Conservation (phyloP, 2,113 vertebrate species). For the Sigmodon hispidus region DNA sequence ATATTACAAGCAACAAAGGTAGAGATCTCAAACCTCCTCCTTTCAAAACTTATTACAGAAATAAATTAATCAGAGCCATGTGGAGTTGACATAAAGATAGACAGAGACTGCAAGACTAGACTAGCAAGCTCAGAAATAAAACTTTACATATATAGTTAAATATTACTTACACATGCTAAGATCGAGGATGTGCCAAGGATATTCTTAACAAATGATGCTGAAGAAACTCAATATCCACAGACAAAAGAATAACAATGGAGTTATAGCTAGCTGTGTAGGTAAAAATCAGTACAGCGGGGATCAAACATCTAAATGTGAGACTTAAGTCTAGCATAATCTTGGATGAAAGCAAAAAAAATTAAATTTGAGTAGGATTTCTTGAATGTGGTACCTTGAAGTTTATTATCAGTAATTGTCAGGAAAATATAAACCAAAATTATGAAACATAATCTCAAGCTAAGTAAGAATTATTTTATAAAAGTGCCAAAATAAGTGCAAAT, state of each 20-base stretch:
- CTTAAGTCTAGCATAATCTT: neutral
- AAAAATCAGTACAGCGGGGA: neutral
- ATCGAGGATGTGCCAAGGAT: neutral
- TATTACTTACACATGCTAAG: neutral
- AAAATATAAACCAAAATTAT: neutral
- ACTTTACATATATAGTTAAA: neutral
- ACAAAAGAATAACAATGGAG: neutral
- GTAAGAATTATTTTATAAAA: neutral
- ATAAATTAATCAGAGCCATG: neutral
- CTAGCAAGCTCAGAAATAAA: neutral
- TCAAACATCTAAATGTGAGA: neutral
- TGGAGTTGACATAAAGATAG: neutral
- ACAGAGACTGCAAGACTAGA: neutral
- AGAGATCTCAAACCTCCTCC: neutral
- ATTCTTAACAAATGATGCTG: neutral
- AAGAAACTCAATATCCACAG: neutral
- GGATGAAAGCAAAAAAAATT: neutral
- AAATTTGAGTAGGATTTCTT: neutral
- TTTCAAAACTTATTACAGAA: neutral
- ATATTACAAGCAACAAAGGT: neutral
- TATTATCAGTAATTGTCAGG: neutral
- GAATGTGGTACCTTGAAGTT: neutral
- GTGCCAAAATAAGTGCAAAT: neutral
- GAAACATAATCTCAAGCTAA: neutral
- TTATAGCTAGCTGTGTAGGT: neutral